Conservation (phyloP, 2,113 vertebrate genomes). For the Nothoprocta perdicaria region DNA sequence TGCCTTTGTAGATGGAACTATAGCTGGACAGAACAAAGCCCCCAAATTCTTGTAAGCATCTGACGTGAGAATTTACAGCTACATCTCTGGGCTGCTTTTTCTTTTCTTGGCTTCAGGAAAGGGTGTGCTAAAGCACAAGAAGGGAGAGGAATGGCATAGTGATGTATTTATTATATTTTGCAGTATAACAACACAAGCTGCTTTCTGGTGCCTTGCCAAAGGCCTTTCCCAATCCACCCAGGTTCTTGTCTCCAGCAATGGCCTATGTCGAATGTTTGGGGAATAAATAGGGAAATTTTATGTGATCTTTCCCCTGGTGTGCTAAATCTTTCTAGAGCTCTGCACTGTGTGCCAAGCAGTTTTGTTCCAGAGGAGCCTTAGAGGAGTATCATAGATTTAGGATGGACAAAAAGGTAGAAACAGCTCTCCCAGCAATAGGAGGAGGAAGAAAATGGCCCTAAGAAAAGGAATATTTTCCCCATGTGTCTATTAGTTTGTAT, state of each 20-base stretch:
- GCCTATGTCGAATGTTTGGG: fast-evolving
- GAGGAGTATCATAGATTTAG: not conserved
- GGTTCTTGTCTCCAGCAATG: not conserved
- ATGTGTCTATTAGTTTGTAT: not conserved
- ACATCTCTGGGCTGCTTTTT: not conserved
- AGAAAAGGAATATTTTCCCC: not conserved
- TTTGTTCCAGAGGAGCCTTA: not conserved
- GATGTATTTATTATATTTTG: not conserved
- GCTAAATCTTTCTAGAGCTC: not conserved
- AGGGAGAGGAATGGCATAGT: not conserved
- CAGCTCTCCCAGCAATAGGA: not conserved
- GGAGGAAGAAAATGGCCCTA: not conserved
- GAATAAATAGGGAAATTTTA: not conserved
- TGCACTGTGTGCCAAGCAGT: not conserved
- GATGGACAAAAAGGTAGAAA: not conserved
- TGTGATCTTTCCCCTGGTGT: fast-evolving
- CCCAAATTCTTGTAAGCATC: constrained; percentile 21
- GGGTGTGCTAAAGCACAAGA: not conserved
- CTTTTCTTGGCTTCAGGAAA: not conserved
- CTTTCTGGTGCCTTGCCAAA: constrained; percentile 14
- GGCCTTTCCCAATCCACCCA: not conserved
- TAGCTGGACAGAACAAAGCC: not conserved
- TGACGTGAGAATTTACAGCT: constrained; percentile 14
- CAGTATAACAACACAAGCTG: constrained; percentile 9
- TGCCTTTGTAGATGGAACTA: not conserved